phyloP scores from a whole-genome alignment of 1,140 invertebrate genomes.

The Coelopa frigida region DNA sequence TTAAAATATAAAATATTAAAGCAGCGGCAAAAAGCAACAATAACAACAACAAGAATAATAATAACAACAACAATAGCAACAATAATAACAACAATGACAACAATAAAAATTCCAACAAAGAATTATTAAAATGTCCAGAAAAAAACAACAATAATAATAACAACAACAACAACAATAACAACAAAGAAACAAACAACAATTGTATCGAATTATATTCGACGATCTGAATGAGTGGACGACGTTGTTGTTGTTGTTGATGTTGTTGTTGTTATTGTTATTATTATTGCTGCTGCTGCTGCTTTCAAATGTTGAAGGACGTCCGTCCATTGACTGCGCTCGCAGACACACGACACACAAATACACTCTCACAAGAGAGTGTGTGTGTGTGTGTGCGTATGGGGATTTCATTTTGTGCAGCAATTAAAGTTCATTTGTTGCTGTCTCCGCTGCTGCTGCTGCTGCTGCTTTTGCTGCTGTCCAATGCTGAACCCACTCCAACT shows the following conservation, averaged over 20 bases:
- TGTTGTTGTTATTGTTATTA: not conserved
- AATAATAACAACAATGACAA: constrained; percentile 2
- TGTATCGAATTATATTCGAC: too few relatives aligned
- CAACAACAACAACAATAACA: too few relatives aligned
- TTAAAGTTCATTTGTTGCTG: constrained; percentile 4
- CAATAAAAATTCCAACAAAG: constrained; percentile 4
- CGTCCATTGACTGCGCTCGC: constrained; percentile 3
- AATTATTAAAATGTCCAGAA: constrained; percentile 1
- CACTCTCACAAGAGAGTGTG: too few relatives aligned
- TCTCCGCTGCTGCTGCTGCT: not conserved
- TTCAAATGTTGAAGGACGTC: constrained; percentile 5
- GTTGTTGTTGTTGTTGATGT: constrained; percentile 7
- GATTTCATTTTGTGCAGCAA: too few relatives aligned
- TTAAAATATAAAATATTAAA: constrained; percentile 1
- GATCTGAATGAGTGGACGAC: not conserved
- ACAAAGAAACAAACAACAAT: too few relatives aligned
- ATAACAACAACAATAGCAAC: not conserved
- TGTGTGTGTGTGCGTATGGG: too few relatives aligned
- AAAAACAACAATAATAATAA: not conserved
- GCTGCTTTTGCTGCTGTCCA: not conserved
- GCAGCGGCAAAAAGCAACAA: constrained; percentile 2
- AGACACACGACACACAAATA: too few relatives aligned
- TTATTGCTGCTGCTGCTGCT: constrained; percentile 6
- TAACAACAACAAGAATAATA: constrained; percentile 1
- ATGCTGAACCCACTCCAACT: constrained; percentile 8